A percentile compares a stretch with the other conserved stretches of the same genome.
Evolutionary conservation across 92 coral and sea anemone species (phyloP).

Genomic region (Meandrina meandrites): DNA sequence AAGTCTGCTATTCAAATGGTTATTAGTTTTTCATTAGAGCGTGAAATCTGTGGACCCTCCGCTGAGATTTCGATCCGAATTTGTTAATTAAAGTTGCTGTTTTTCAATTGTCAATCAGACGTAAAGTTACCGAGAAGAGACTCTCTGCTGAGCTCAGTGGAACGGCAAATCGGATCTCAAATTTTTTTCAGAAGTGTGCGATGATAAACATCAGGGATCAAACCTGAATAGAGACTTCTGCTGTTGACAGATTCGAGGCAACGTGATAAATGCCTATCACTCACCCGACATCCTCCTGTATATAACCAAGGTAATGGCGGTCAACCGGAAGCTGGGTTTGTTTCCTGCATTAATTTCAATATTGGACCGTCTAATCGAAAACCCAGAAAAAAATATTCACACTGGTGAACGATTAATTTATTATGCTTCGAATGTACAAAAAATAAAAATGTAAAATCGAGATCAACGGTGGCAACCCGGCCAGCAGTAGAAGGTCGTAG

Average conservation of each 20-base stretch:
- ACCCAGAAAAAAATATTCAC: background rate
- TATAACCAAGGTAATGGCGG: background rate
- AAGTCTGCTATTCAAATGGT: constrained; percentile 37
- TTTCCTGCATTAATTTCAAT: background rate
- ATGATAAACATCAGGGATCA: constrained; percentile 27
- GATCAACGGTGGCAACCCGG: background rate
- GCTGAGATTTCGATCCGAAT: constrained; percentile 22
- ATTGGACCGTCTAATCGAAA: background rate
- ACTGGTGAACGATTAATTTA: background rate
- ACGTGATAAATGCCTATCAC: constrained; percentile 42
- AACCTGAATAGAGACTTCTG: constrained; percentile 12
- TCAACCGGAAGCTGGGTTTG: constrained; percentile 23
- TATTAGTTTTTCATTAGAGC: constrained; percentile 45
- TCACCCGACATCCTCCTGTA: background rate
- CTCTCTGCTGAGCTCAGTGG: background rate
- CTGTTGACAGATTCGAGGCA: constrained; percentile 40
- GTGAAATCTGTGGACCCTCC: constrained; percentile 34
- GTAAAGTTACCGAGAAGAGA: constrained; percentile 8
- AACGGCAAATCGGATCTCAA: constrained; percentile 13
- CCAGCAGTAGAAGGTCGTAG: no score
- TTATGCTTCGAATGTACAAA: background rate
- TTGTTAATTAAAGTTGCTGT: constrained; percentile 51
- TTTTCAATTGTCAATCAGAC: constrained; percentile 9
- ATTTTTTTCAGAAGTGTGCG: constrained; percentile 24
- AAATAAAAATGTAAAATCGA: background rate